Conservation (phyloP, 1,140 invertebrate species). For the Pseudoatta argentina region DNA sequence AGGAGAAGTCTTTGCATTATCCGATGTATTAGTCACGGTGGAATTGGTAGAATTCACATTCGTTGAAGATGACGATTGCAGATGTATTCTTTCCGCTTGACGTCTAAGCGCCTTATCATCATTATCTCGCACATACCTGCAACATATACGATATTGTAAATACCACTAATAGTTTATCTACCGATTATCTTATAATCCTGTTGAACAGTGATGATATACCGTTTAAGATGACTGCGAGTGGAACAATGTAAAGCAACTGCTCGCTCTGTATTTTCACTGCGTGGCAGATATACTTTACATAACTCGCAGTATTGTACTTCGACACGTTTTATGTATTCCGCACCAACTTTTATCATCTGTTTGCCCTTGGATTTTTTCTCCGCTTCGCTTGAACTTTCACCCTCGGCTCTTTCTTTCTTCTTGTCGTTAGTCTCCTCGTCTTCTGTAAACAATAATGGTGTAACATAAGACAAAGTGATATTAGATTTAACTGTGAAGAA, state of each 20-base stretch:
- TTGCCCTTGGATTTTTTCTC: constrained; percentile 87
- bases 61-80: constrained; percentile 81
- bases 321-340: constrained; percentile 91
- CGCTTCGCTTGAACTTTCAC: constrained; percentile 82
- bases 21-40: constrained; percentile 66
- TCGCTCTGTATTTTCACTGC: constrained; percentile 88
- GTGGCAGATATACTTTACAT: constrained; percentile 90
- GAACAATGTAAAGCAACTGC: constrained; percentile 90
- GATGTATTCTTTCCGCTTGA: constrained; percentile 89
- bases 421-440: constrained; percentile 89
- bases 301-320: constrained; percentile 91
- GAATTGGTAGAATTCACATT: constrained; percentile 67
- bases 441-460: constrained; percentile 79
- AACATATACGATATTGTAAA: constrained; percentile 21
- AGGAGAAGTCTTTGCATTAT: constrained; percentile 73
- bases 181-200: neutral
- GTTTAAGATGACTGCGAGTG: constrained; percentile 90
- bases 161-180: neutral
- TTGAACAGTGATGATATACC: constrained; percentile 74
- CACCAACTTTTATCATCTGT: constrained; percentile 91
- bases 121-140: constrained; percentile 89
- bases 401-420: constrained; percentile 85
- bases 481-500: too few relatives aligned
- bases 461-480: constrained; percentile 11
- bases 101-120: constrained; percentile 90